phyloP scores from a whole-genome alignment of 2,888 invertebrate genomes.

The Meghimatium bilineatum region DNA sequence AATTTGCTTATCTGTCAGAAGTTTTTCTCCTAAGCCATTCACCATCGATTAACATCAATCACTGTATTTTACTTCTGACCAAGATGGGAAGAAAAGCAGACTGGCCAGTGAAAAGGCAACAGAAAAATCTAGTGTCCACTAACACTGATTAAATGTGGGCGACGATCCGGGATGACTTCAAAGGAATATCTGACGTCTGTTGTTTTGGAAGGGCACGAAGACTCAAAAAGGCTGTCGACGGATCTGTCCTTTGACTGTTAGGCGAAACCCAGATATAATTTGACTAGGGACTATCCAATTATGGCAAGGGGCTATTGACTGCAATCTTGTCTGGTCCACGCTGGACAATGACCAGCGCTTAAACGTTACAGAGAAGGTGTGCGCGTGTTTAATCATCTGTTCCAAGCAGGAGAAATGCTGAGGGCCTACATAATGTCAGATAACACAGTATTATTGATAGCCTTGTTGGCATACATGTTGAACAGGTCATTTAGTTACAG shows the following conservation, averaged over 20 bases:
- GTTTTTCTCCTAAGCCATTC: too few species aligned
- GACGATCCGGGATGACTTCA: conserved; percentile 5
- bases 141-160: conserved; percentile 7
- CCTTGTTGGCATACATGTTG: too few species aligned
- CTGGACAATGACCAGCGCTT: not conserved
- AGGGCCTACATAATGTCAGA: too few species aligned
- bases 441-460: too few species aligned
- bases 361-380: not conserved
- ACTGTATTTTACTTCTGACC: too few species aligned
- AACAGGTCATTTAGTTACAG: too few species aligned
- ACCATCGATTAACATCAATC: too few species aligned
- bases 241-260: conserved; percentile 13
- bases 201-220: conserved; percentile 9
- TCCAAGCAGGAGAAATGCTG: not conserved
- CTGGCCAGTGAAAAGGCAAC: not conserved
- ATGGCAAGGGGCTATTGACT: conserved; percentile 24
- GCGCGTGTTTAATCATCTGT: not conserved
- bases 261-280: conserved; percentile 24
- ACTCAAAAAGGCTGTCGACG: conserved; percentile 12
- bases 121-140: conserved; percentile 17
- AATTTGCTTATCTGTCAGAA: too few species aligned
- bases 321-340: not conserved
- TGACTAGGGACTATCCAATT: conserved; percentile 30
- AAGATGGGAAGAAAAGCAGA: too few species aligned
- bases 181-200: not conserved